Base-by-base conservation (phyloP, 2,797 vertebrate genomes). In the Acridotheres tristis region DNA sequence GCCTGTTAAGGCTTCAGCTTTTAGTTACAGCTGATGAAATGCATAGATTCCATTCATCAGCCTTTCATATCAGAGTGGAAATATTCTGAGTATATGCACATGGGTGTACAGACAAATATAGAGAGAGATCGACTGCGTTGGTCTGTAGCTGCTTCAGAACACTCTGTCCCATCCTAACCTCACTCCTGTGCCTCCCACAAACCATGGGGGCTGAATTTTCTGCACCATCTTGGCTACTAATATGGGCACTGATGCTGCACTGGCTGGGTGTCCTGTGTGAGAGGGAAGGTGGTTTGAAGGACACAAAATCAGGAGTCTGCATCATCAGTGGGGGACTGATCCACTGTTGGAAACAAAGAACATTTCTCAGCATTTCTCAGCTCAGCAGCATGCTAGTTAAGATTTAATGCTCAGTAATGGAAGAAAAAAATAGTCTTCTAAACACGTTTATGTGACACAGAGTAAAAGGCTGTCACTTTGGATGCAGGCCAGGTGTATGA, bases 231-330 rank as follows among this genome's bases (percentile, higher is more conserved):
- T 43, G 62, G 20, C 30, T 61, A 20, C 38, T 29, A 4, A 23
- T 0, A 0, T 34, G 59, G 43, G 53, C 2, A 11, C 47, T 43
- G 47, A n/a, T 61, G 47, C 27, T 88, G 45, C 0, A 3, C 29
- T 1, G 5, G 5, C 48, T 47, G 53, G 17, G 15, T 0, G 0
- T 58, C n/a, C 36, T 15, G 16, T 19, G 65, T 1, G 5, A 51
- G 45, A 40, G 68, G 38, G 58, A 48, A 47, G 47, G 50, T 45
- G 21, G 17, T 51, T 69, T 32, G 27, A 65, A 57, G 26, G 58
- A 32, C 50, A 43, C 30, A 27, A 48, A 62, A 42, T 29, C 34
- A 14, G 32, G 21, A 86, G 26, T 42, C 48, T 63, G 36, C 3
- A 1, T 15, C 57, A 29, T 30, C 55, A 29, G 5, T 19, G 38